phyloP scores from a whole-genome alignment of 1,140 invertebrate species.

The Schlechtendalia chinensis region DNA sequence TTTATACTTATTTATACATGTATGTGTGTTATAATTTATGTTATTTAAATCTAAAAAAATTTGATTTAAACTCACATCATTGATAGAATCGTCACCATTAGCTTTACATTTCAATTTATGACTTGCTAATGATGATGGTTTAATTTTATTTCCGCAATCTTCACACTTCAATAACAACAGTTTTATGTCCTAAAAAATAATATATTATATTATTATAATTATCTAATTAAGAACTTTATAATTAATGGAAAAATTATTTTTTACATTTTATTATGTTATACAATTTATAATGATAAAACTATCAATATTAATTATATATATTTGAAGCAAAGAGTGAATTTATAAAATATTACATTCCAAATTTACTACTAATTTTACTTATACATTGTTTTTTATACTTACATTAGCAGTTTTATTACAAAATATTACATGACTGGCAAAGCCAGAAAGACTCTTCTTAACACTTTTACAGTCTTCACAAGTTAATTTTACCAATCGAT shows the following conservation, averaged over 20 bases:
- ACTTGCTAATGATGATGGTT: slow-evolving; percentile 18
- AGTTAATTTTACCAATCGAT: slow-evolving; percentile 53
- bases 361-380: too few relatives aligned
- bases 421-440: slow-evolving; percentile 63
- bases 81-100: neutral
- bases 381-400: slow-evolving; percentile 45
- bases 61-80: neutral
- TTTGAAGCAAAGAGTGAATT: too few relatives aligned
- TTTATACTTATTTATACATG: too few relatives aligned
- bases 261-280: too few relatives aligned
- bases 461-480: slow-evolving; percentile 62
- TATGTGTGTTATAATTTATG: neutral
- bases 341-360: too few relatives aligned
- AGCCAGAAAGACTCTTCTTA: slow-evolving; percentile 63
- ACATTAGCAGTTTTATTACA: slow-evolving; percentile 64
- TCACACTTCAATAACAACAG: neutral
- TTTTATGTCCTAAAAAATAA: slow-evolving; percentile 32
- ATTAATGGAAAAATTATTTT: too few relatives aligned
- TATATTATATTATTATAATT: neutral
- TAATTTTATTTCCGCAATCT: slow-evolving; percentile 25
- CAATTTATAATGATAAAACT: too few relatives aligned
- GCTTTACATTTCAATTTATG: slow-evolving; percentile 23
- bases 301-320: too few relatives aligned
- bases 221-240: too few relatives aligned
- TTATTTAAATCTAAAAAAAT: neutral